Conservation (phyloP, 1,140 invertebrate genomes). For the Epicauta chinensis region DNA sequence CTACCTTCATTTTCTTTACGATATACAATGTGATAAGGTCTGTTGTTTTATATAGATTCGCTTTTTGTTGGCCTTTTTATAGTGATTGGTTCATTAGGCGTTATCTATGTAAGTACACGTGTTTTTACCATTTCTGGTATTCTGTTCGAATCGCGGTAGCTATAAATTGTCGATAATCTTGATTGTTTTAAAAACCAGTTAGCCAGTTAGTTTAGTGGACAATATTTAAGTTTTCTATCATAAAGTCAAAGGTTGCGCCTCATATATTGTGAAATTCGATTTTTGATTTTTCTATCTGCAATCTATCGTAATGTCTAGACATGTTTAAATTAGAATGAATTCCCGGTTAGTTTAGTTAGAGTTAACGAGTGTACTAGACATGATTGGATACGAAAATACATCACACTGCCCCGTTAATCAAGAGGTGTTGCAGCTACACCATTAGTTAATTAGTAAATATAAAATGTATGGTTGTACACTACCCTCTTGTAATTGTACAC, state of each 20-base stretch:
- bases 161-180: slow-evolving; percentile 25
- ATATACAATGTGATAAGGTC: slow-evolving; percentile 5
- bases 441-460: slow-evolving; percentile 29
- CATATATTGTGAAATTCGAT: too few relatives aligned
- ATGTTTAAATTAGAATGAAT: too few relatives aligned
- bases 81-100: slow-evolving; percentile 26
- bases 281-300: too few relatives aligned
- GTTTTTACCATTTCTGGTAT: slow-evolving; percentile 30
- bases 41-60: slow-evolving; percentile 13
- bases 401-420: slow-evolving; percentile 19
- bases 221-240: slow-evolving; percentile 5
- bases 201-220: slow-evolving; percentile 3
- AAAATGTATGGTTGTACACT: slow-evolving; percentile 12
- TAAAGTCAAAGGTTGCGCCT: not conserved
- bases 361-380: slow-evolving; percentile 23
- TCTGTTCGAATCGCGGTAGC: slow-evolving; percentile 11
- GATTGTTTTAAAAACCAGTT: slow-evolving; percentile 28
- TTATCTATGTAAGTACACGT: slow-evolving; percentile 30
- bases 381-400: slow-evolving; percentile 24
- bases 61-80: slow-evolving; percentile 4
- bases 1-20: not conserved
- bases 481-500: too few relatives aligned
- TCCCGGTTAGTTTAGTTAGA: slow-evolving; percentile 15
- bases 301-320: too few relatives aligned
- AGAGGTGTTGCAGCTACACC: slow-evolving; percentile 18